A percentile compares a stretch with the other conserved stretches of the same genome.
phyloP scores from a whole-genome alignment of 2,797 vertebrate genomes.

The Rhinophrynus dorsalis region DNA sequence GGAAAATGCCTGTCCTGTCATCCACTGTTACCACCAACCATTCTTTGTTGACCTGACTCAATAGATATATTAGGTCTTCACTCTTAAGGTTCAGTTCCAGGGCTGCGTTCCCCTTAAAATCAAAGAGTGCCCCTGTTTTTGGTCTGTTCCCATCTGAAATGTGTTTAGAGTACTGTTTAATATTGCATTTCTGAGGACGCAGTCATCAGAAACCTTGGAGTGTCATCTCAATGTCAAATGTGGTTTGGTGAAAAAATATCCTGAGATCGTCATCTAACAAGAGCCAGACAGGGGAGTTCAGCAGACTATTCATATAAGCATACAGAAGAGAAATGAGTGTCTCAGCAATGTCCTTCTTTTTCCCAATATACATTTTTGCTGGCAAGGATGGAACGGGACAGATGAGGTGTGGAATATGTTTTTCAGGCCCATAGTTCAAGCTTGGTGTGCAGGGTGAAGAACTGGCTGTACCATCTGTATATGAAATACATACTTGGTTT shows the following conservation, averaged over 20 bases:
- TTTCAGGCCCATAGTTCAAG: slow-evolving; percentile 79
- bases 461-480: slow-evolving; percentile 88
- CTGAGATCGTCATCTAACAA: slow-evolving; percentile 82
- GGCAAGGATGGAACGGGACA: slow-evolving; percentile 79
- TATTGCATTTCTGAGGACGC: slow-evolving; percentile 36
- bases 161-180: slow-evolving; percentile 59
- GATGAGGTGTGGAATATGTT: slow-evolving; percentile 62
- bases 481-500: slow-evolving; percentile 90
- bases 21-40: slow-evolving; percentile 89
- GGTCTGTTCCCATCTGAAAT: slow-evolving; percentile 57
- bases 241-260: slow-evolving; percentile 91
- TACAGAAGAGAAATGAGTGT: slow-evolving; percentile 85
- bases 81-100: slow-evolving; percentile 87
- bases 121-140: slow-evolving; percentile 78
- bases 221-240: slow-evolving; percentile 76
- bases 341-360: slow-evolving; percentile 91
- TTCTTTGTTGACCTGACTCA: slow-evolving; percentile 87
- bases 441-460: slow-evolving; percentile 79
- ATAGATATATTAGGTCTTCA: slow-evolving; percentile 91
- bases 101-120: slow-evolving; percentile 82
- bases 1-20: slow-evolving; percentile 88
- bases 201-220: not conserved
- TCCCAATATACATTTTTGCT: slow-evolving; percentile 90
- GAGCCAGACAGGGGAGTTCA: slow-evolving; percentile 82
- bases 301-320: slow-evolving; percentile 89